Evolutionary conservation across 2,888 invertebrate genomes (phyloP).

Genomic region (Ectemnius continuus): DNA sequence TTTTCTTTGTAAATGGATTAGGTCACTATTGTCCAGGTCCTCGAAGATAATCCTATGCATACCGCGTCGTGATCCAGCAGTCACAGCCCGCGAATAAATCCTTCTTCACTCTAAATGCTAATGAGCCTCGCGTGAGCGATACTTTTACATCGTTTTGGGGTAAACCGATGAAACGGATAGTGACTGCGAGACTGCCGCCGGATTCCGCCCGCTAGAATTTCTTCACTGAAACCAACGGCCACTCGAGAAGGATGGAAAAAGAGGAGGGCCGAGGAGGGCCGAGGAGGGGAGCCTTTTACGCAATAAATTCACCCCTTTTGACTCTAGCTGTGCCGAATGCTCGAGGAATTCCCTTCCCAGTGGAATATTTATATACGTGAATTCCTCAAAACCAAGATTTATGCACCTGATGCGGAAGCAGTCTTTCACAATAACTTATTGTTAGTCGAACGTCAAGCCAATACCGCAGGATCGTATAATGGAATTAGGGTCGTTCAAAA

Average conservation of each 20-base stretch:
- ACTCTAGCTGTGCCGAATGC: neutral
- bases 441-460: too few species aligned
- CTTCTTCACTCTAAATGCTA: slow-evolving; percentile 72
- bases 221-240: slow-evolving; percentile 1
- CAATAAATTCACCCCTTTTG: slow-evolving; percentile 6
- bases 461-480: too few species aligned
- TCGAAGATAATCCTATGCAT: slow-evolving; percentile 68
- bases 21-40: slow-evolving; percentile 61
- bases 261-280: too few species aligned
- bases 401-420: too few species aligned
- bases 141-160: slow-evolving; percentile 58
- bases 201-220: slow-evolving; percentile 16
- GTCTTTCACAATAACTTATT: too few species aligned
- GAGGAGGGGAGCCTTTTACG: neutral
- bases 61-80: slow-evolving; percentile 65
- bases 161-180: slow-evolving; percentile 56
- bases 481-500: too few species aligned
- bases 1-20: slow-evolving; percentile 61
- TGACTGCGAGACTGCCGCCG: slow-evolving; percentile 28
- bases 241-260: too few species aligned
- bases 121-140: slow-evolving; percentile 63
- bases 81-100: slow-evolving; percentile 68
- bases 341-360: too few species aligned
- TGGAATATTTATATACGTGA: too few species aligned
- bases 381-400: too few species aligned